Base-by-base conservation (phyloP, 2,113 vertebrate species). In the Pachyramphus minor region DNA sequence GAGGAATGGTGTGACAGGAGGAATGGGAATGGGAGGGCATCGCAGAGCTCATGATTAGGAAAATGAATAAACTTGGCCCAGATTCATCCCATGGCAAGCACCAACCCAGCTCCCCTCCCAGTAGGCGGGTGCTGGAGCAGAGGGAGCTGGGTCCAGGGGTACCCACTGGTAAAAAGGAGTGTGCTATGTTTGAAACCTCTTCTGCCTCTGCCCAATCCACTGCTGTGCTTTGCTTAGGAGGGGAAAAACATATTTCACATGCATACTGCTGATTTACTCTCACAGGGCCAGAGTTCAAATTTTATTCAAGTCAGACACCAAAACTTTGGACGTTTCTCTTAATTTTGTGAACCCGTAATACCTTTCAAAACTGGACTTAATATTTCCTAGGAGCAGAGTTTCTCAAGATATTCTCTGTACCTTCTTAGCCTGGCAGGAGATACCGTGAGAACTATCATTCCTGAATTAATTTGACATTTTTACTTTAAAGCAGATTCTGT, bases 401-500 rank as follows among this genome's bases (percentile, higher is more conserved):
- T 96, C 88, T 92, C 88, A 93, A 53, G n/a, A 37, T 90, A 74
- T 60, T 93, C 44, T 84, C 41, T 92, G 55, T 84, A 89, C 73
- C 83, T 89, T 68, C 68, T 74, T 87, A 88, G 66, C 66, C 92
- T 96, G 88, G 64, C 95, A 94, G 83, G 68, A 83, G 53, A 35
- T 64, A 95, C 82, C 14, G 2, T 87, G 82, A 95, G 88, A 96
- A 92, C 85, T n/a, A 85, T 95, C 45, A 45, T 94, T 96, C 87
- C 71, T 35, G 4, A 88, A 90, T 96, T 96, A 96, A 89, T 90
- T 88, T 86, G 82, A 14, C 33, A 82, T 82, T 96, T 96, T 85
- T 94, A 66, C 58, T 95, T 91, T 89, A 74, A 95, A 96, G 79
- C 85, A 90, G 85, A 95, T 94, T 95, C 92, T 90, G 90, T 80